Base-by-base conservation (phyloP, 2,113 vertebrate genomes). In the Spea multiplicata region DNA sequence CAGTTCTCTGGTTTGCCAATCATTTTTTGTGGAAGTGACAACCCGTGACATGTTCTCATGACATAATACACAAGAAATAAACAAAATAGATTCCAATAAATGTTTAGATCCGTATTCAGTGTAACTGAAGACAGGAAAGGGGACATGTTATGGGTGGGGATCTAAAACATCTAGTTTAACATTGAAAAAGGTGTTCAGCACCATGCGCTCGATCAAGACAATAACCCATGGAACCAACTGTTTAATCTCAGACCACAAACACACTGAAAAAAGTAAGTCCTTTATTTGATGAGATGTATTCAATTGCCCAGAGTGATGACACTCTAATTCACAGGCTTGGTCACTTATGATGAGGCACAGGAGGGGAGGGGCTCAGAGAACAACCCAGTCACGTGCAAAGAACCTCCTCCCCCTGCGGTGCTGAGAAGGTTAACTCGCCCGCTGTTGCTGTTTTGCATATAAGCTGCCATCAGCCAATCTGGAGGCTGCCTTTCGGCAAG, bases 311-410 rank as follows among this genome's bases (percentile, higher is more conserved):
- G 17, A 68, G 71, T 74, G 78, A 45, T 80, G 78, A 71, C 50
- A 71, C 45, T 80, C 64, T 47, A 74, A 74, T 68, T 80, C 78
- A 80, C 78, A 80, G 71, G 53, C 78, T 55, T 67, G 78, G 71
- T 74, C 65, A 73, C 50, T 71, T 65, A 48, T 47, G 64, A 73
- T 5, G 59, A 73, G 71, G 71, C 78, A 80, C 71, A 44, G 62
- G 55, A 68, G 64, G 64, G 71, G 50, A 80, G 59, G 45, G 53
- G 64, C 71, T 45, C 3, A 74, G 44, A 4, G 8, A 67, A 17
- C 71, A 59, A 64, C 65, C 45, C 65, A 62, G 50, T 68, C 44
- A 67, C 62, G 13, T 62, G 10, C 44, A 10, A 52, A 7, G 62
- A 66, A 17, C 9, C 50, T 16, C 61, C 76, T 47, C 44, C 59